Percentiles rank a stretch among this genome's conserved stretches.
Evolutionary conservation across 2,888 invertebrate genomes (phyloP).

Genomic region (Herminia tarsipennalis): DNA sequence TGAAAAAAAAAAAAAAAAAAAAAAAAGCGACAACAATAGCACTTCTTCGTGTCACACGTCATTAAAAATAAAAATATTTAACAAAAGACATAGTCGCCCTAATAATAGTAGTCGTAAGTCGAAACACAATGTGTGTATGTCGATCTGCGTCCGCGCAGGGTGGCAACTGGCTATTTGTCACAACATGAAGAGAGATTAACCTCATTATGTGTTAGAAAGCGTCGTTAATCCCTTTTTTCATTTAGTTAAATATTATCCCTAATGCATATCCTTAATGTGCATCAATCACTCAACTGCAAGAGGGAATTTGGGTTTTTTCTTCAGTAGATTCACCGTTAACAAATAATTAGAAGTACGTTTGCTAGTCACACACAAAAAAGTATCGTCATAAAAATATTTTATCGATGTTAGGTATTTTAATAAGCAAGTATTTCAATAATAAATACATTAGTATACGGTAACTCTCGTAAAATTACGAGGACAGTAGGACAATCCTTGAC

Average conservation of each 20-base stretch:
- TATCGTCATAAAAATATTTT: too few relatives aligned
- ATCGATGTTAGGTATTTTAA: too few relatives aligned
- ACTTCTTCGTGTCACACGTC: constrained; percentile 15
- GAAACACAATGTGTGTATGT: constrained; percentile 49
- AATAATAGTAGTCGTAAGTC: constrained; percentile 43
- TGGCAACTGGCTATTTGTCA: constrained; percentile 65
- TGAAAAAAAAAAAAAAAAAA: too few relatives aligned
- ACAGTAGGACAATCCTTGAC: background rate
- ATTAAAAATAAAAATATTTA: constrained; percentile 27
- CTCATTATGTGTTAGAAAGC: constrained; percentile 69
- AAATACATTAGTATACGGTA: too few relatives aligned
- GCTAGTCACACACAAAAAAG: too few relatives aligned
- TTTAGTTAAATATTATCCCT: constrained; percentile 41
- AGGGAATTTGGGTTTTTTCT: background rate
- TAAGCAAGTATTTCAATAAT: too few relatives aligned
- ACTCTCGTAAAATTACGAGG: too few relatives aligned
- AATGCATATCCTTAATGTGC: constrained; percentile 21
- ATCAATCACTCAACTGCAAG: constrained; percentile 11
- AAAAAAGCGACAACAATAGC: background rate
- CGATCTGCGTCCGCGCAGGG: constrained; percentile 43
- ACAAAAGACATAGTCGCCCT: constrained; percentile 41
- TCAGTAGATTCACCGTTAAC: too few relatives aligned
- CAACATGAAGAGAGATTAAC: constrained; percentile 68
- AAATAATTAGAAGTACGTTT: too few relatives aligned
- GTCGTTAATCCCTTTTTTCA: constrained; percentile 67